Percentiles rank a stretch among this genome's conserved stretches.
These are phyloP conservation scores for Xerus inauris DNA, from an alignment of 2,113 vertebrate species.

Conservation along the genomic window DNA sequence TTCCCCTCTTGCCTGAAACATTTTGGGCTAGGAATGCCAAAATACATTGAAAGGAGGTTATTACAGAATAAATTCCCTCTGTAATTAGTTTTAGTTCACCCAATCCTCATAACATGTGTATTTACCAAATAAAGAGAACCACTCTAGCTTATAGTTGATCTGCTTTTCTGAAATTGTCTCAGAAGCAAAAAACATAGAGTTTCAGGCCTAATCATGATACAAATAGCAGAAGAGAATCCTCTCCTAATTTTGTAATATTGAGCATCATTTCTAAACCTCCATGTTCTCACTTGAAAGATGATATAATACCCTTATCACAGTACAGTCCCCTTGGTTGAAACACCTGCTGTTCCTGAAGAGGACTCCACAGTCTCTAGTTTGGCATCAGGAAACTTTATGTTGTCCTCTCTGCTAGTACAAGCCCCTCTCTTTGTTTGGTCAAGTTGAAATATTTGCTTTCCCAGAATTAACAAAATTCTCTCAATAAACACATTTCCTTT, in stretches of 20 bases:
- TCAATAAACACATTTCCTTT: neutral
- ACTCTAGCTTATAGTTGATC: neutral
- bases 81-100: neutral
- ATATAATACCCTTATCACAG: accelerated
- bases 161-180: neutral
- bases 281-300: neutral
- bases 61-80: neutral
- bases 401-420: neutral
- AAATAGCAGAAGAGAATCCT: neutral
- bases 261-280: neutral
- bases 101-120: neutral
- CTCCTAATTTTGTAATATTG: neutral
- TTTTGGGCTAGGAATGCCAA: neutral
- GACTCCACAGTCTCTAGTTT: neutral
- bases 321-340: neutral
- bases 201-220: neutral
- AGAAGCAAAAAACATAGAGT: neutral
- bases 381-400: neutral
- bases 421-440: neutral
- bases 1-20: neutral
- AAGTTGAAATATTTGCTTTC: neutral
- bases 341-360: neutral
- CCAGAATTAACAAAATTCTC: neutral
- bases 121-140: neutral
- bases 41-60: neutral